Evolutionary conservation across 2,113 vertebrate genomes (phyloP), one percentile per base, ranked within the genome.

Genomic region (Cyprinodon brontotheroides): DNA sequence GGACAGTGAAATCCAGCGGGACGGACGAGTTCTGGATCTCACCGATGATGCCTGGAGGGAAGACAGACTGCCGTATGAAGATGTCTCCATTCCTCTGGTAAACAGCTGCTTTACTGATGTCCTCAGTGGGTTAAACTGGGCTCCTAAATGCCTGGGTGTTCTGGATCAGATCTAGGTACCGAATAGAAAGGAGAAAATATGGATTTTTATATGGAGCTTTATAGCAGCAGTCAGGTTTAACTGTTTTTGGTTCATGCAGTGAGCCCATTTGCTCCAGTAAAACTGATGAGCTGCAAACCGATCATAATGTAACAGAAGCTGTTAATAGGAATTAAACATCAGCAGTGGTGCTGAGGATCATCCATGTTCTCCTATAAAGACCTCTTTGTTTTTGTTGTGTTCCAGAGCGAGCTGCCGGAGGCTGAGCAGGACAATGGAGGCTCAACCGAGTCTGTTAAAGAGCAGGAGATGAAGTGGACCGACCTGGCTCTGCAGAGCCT

Each of bases 391-490:
- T 70, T 0, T 68, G 41, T 12, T 40, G 41, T 66, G 4, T 74
- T 9, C 20, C 69, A 99, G 98, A 98, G 96, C 82, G 98, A 99
- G 78, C 93, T 99, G 70, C 98, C 98, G 7, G 98, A 99, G 81
- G 97, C 97, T 38, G 98, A 99, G 76, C 98, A 99, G 89, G 98
- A 99, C 93, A 99, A 98, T 0, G 97, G 98, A 0, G 97, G 98
- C 79, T 97, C 96, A 66, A 98, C 97, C 0, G 98, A 99, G 86
- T 99, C 97, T 0, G 96, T 99, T 71, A 99, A 98, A 83, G 98
- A 99, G 71, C 98, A 99, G 85, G 98, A 99, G 89, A 99, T 99
- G 98, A 99, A 99, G 92, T 99, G 98, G 98, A 96, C 97, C 2
- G 98, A 99, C 88, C 86, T 99, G 62, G 96, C 97, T 59, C 91